These are phyloP conservation scores for Macrobrachium rosenbergii DNA, from an alignment of 1,140 invertebrate genomes.

Conservation along the genomic window DNA sequence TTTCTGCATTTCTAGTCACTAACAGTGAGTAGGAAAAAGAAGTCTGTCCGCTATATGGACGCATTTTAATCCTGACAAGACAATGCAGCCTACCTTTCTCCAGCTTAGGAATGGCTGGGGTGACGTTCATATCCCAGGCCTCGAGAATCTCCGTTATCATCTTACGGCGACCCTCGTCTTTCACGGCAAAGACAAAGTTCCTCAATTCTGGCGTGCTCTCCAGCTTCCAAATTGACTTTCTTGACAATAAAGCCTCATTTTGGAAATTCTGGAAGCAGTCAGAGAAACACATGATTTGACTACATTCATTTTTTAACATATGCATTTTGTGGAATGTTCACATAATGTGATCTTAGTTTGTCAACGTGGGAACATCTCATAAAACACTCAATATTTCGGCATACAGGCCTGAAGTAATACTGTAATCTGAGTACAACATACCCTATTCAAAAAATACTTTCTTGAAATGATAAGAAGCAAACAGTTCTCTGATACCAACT, in stretches of 20 bases:
- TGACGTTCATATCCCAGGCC: conserved; percentile 78
- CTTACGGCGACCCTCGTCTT: conserved; percentile 74
- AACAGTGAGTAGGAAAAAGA: no score
- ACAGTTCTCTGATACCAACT: no score
- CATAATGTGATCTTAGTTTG: no score
- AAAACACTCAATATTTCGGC: no score
- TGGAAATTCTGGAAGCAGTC: conserved; percentile 75
- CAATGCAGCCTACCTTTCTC: conserved; percentile 71
- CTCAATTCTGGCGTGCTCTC: conserved; percentile 77
- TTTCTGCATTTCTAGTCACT: no score
- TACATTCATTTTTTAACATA: background rate
- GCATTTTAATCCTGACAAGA: background rate
- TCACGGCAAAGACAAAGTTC: conserved; percentile 79
- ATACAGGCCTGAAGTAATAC: no score
- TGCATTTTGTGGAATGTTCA: background rate
- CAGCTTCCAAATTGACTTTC: conserved; percentile 82
- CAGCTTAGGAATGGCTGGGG: conserved; percentile 74
- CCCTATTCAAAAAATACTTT: no score
- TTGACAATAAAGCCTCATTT: conserved; percentile 78
- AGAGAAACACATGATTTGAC: background rate
- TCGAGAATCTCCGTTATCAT: conserved; percentile 78
- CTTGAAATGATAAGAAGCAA: no score
- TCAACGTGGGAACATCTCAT: no score
- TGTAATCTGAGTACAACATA: no score
- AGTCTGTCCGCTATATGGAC: no score